A percentile compares a stretch with the other conserved stretches of the same genome.
phyloP scores from a whole-genome alignment of 2,888 invertebrate species.

The Tenthredo livida region DNA sequence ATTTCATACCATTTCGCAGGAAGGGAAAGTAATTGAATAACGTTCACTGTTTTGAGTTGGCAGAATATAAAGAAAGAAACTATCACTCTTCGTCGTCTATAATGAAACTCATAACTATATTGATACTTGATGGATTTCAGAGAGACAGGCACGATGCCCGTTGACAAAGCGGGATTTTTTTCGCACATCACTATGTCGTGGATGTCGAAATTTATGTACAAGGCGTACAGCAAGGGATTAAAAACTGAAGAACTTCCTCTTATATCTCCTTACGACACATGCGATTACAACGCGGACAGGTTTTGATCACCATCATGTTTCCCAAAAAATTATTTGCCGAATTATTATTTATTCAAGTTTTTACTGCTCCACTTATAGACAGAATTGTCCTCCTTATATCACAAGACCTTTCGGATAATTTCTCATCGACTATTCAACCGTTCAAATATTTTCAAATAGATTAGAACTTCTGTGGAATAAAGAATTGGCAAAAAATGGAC shows the following conservation, averaged over 20 bases:
- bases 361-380: not conserved
- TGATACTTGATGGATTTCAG: conserved; percentile 58
- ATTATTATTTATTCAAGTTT: too few species aligned
- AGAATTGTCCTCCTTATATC: not conserved
- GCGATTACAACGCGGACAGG: conserved; percentile 79
- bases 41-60: not conserved
- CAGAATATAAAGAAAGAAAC: not conserved
- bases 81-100: not conserved
- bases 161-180: conserved; percentile 78
- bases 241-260: conserved; percentile 74
- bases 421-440: not conserved
- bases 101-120: not conserved
- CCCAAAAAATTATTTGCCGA: too few species aligned
- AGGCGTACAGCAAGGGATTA: conserved; percentile 78
- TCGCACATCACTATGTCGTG: conserved; percentile 80
- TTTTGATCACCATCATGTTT: conserved; percentile 61
- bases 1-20: conserved; percentile 70
- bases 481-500: conserved; percentile 77
- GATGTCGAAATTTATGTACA: conserved; percentile 79
- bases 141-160: conserved; percentile 72
- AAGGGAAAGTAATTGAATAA: conserved; percentile 63
- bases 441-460: conserved; percentile 66
- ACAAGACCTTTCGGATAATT: not conserved
- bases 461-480: conserved; percentile 80
- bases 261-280: conserved; percentile 78